Base-by-base conservation (phyloP, 2,797 vertebrate species). In the Sebastes iracundus region DNA sequence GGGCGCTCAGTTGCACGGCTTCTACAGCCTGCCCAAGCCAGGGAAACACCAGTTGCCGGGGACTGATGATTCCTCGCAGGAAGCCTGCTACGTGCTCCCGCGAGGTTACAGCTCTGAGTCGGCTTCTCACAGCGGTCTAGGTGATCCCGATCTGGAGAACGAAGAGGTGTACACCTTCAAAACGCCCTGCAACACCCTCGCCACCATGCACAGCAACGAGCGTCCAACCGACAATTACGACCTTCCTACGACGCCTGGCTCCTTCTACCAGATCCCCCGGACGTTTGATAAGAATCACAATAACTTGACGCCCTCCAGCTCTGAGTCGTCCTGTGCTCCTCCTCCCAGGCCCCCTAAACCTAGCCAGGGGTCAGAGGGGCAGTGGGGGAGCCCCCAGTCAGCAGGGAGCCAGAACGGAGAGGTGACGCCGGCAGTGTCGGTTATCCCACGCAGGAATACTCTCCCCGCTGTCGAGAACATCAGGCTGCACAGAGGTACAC, bases 231-330 rank as follows among this genome's bases (percentile, higher is more conserved):
- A 99, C 93, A 98, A 98, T 78, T 97, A 97, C 0, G 98, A 99
- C 30, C 88, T 97, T 58, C 97, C 98, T 0, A 94, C 95, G 16
- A 93, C 97, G 1, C 97, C 98, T 0, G 95, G 97, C 25, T 99
- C 97, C 0, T 88, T 98, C 92, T 99, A 99, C 92, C 98, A 99
- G 95, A 98, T 97, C 79, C 98, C 99, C 6, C 95, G 98, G 91
- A 97, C 97, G 12, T 96, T 99, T 88, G 99, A 99, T 92, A 98
- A 97, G 95, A 99, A 99, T 91, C 98, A 99, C 95, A 99, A 99
- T 0, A 89, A 98, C 77, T 92, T 98, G 95, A 94, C 97, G 0
- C 93, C 97, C 33, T 96, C 96, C 0, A 90, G 93, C 72, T 90
- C 96, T 2, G 97, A 96, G 81, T 94, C 93, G 2, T 96, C 96